Evolutionary conservation across 2,797 vertebrate genomes (phyloP).

Genomic region (Chromis chromis): DNA sequence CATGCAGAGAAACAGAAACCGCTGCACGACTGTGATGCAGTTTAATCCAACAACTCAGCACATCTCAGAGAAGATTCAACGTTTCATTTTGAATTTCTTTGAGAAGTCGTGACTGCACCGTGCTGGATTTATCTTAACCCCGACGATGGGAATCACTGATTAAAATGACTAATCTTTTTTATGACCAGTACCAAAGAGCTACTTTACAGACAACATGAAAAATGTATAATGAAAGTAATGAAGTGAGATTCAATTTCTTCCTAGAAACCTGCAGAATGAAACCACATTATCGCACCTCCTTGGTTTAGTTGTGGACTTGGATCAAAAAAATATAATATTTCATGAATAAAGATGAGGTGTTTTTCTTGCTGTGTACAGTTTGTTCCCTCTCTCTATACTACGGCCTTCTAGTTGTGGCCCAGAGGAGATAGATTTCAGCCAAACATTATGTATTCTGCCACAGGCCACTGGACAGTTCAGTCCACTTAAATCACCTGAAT

Average conservation of each 20-base stretch:
- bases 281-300: neutral
- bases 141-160: neutral
- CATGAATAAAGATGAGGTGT: conserved; percentile 19
- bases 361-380: accelerated
- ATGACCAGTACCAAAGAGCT: neutral
- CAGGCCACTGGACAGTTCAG: conserved; percentile 31
- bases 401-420: neutral
- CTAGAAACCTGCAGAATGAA: neutral
- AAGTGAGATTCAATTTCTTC: neutral
- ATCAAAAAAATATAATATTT: neutral
- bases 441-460: conserved; percentile 32
- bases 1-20: neutral
- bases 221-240: neutral
- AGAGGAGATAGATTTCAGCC: conserved; percentile 45
- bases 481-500: conserved; percentile 56
- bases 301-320: neutral
- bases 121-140: neutral
- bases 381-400: neutral
- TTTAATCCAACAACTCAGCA: no score
- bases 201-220: neutral
- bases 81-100: no score
- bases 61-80: no score
- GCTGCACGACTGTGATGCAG: neutral
- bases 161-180: neutral
- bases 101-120: neutral